Evolutionary conservation across 2,888 invertebrate species (phyloP).

Genomic region (Eupithecia abbreviata): DNA sequence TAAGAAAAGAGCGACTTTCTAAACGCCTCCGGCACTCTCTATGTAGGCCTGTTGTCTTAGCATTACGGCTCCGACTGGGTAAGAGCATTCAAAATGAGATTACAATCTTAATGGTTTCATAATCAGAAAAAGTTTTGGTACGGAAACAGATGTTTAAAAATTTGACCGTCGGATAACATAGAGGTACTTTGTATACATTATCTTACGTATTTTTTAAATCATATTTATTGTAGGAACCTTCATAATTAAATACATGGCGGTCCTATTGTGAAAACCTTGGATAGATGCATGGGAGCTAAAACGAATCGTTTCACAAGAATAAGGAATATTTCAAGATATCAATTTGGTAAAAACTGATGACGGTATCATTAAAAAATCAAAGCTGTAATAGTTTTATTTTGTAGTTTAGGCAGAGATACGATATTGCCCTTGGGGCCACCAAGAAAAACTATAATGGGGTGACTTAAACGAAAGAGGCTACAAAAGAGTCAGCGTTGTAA

Average conservation of each 20-base stretch:
- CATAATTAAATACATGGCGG: no score
- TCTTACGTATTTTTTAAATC: not conserved
- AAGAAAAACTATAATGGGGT: no score
- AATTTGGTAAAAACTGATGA: not conserved
- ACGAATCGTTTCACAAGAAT: not conserved
- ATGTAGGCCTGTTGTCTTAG: constrained; percentile 42
- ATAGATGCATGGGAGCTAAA: not conserved
- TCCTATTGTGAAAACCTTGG: not conserved
- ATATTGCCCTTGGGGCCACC: no score
- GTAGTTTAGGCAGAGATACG: no score
- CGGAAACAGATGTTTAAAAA: not conserved
- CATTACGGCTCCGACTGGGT: constrained; percentile 29
- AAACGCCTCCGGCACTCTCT: constrained; percentile 45
- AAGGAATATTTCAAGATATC: not conserved
- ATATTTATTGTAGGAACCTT: no score
- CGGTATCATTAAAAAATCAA: not conserved
- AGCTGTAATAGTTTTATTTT: no score
- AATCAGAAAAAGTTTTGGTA: constrained; percentile 18
- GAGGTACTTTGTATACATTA: not conserved
- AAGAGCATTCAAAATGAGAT: constrained; percentile 30
- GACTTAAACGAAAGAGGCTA: not conserved
- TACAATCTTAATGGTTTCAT: constrained; percentile 29
- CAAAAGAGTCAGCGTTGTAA: not conserved
- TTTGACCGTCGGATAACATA: not conserved
- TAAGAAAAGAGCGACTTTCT: constrained; percentile 50